phyloP scores from a whole-genome alignment of 2,888 invertebrate genomes.

The Dendrolimus houi region DNA sequence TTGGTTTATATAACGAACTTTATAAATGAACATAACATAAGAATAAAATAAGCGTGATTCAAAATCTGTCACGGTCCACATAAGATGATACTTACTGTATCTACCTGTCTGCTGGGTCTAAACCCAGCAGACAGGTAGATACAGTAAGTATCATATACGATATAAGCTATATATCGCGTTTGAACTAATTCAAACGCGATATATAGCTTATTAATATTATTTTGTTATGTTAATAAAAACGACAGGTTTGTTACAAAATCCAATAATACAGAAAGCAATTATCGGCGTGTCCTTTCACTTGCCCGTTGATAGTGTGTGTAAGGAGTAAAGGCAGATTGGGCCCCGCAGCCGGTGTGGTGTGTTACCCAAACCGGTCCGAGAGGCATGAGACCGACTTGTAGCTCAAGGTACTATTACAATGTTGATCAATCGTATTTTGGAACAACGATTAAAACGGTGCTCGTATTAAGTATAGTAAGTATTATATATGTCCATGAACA shows the following conservation, averaged over 20 bases:
- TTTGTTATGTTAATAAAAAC: slow-evolving; percentile 24
- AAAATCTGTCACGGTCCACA: background rate
- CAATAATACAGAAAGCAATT: slow-evolving; percentile 62
- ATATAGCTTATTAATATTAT: slow-evolving; percentile 23
- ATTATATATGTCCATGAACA: slow-evolving; percentile 3
- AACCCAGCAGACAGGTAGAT: background rate
- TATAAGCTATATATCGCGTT: no score
- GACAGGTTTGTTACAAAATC: slow-evolving; percentile 44
- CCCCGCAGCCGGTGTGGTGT: slow-evolving; percentile 50
- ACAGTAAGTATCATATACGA: background rate
- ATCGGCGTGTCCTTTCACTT: slow-evolving; percentile 72
- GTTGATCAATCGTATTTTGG: slow-evolving; percentile 70
- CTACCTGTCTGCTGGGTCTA: background rate
- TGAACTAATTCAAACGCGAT: background rate
- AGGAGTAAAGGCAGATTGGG: slow-evolving; percentile 42
- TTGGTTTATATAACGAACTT: background rate
- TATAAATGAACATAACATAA: background rate
- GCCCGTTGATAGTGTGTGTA: slow-evolving; percentile 38
- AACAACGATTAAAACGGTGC: slow-evolving; percentile 46
- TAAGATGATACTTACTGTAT: background rate
- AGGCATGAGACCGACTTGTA: slow-evolving; percentile 63
- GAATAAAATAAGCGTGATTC: background rate
- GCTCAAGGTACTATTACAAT: slow-evolving; percentile 63
- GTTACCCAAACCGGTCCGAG: slow-evolving; percentile 61
- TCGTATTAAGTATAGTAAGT: slow-evolving; percentile 29